A percentile compares a stretch with the other conserved stretches of the same genome.
Conservation (phyloP, 2,797 vertebrate species). For the Urophycis tenuis region DNA sequence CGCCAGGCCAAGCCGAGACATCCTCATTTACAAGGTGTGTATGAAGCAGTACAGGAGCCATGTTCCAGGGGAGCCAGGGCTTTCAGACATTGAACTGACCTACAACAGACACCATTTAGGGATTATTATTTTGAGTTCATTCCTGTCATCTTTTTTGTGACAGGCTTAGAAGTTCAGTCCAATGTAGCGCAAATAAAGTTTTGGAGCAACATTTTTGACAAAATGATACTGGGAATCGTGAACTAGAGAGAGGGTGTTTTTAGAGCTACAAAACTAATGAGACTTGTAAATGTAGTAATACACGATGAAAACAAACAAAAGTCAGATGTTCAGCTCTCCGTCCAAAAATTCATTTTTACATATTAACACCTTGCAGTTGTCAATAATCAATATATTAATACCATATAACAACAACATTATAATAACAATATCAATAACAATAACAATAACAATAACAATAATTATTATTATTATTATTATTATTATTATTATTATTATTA, state of each 20-base stretch:
- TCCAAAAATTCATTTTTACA: neutral
- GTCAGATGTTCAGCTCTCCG: too few species aligned
- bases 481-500: too few species aligned
- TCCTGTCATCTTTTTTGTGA: neutral
- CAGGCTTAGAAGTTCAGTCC: constrained; percentile 1
- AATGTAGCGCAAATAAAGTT: constrained; percentile 27
- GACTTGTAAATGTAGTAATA: neutral
- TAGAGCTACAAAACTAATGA: neutral
- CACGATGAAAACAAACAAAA: neutral
- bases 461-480: too few species aligned
- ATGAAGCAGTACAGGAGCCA: neutral
- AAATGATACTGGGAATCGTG: neutral
- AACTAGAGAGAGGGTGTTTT: neutral
- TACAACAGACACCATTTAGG: neutral
- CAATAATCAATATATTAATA: neutral
- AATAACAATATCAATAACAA: neutral
- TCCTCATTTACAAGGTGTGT: neutral
- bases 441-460: neutral
- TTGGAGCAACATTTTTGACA: neutral
- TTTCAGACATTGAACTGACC: neutral
- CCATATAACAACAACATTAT: neutral
- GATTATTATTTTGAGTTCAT: neutral
- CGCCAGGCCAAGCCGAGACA: neutral
- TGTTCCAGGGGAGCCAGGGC: neutral
- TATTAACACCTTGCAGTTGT: neutral